Conservation (phyloP, 1,140 invertebrate genomes). For the Trypoxylus dichotomus region DNA sequence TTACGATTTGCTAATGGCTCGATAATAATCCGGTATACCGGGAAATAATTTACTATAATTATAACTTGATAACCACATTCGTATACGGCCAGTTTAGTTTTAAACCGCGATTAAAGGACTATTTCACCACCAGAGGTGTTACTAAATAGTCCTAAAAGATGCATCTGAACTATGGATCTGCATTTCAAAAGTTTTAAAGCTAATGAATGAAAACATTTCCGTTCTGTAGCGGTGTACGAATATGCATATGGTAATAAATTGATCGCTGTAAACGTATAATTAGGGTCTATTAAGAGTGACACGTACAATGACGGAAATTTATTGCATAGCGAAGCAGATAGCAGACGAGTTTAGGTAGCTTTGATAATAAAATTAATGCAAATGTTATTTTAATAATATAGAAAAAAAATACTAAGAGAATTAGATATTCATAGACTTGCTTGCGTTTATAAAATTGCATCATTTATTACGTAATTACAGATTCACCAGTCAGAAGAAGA, state of each 20-base stretch:
- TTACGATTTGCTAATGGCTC: too few species aligned
- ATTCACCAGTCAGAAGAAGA: background rate
- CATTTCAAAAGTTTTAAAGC: too few species aligned
- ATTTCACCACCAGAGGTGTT: too few species aligned
- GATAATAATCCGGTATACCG: too few species aligned
- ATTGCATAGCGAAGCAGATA: background rate
- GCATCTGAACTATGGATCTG: too few species aligned
- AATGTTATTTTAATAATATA: background rate
- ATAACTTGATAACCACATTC: too few species aligned
- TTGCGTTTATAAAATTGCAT: background rate
- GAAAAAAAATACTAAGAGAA: background rate
- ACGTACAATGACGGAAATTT: background rate
- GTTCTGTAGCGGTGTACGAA: background rate
- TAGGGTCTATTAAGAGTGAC: slow-evolving; percentile 2
- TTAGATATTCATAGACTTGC: background rate
- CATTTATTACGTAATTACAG: background rate
- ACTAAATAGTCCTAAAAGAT: too few species aligned
- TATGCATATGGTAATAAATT: background rate
- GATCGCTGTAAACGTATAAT: background rate
- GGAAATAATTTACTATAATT: too few species aligned
- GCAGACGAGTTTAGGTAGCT: background rate
- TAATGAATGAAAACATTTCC: too few species aligned
- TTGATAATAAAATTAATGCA: background rate
- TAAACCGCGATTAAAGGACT: too few species aligned
- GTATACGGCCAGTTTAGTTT: too few species aligned